Evolutionary conservation across 2,113 vertebrate genomes (phyloP).

Genomic region (Melanotaenia duboulayi): DNA sequence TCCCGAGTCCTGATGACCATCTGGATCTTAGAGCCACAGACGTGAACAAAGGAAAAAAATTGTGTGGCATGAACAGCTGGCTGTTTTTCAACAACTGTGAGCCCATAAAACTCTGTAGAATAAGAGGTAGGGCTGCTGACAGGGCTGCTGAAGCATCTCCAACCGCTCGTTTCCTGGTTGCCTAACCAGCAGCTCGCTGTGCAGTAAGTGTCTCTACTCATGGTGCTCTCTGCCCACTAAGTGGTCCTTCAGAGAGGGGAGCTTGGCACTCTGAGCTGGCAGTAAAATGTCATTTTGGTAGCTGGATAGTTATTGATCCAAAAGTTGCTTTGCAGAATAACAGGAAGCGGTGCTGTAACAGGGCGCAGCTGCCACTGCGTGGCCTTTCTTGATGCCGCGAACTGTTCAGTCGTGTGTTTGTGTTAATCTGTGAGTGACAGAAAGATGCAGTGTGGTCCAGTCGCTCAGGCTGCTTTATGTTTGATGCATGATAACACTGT

Average conservation of each 20-base stretch:
- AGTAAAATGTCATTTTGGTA: constrained; percentile 65
- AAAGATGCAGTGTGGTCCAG: not conserved
- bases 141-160: constrained; percentile 46
- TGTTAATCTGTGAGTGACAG: constrained; percentile 30
- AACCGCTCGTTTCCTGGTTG: constrained; percentile 54
- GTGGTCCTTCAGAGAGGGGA: constrained; percentile 37
- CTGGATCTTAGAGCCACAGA: constrained; percentile 44
- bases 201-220: constrained; percentile 51
- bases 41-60: constrained; percentile 2
- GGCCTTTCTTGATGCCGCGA: constrained; percentile 8
- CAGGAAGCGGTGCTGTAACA: constrained; percentile 27
- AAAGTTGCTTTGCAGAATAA: constrained; percentile 44
- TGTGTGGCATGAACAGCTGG: constrained; percentile 17
- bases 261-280: constrained; percentile 37
- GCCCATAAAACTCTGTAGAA: constrained; percentile 28
- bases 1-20: constrained; percentile 48
- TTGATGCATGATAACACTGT: constrained; percentile 36
- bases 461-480: not conserved
- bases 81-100: constrained; percentile 6
- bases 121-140: constrained; percentile 20
- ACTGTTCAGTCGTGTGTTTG: not conserved
- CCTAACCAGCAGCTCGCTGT: constrained; percentile 40
- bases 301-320: constrained; percentile 66
- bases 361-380: constrained; percentile 23
- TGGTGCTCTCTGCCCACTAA: constrained; percentile 52